A percentile compares a stretch with the other conserved stretches of the same genome.
phyloP scores from a whole-genome alignment of 2,113 vertebrate species.

The Microcebus griseorufus region DNA sequence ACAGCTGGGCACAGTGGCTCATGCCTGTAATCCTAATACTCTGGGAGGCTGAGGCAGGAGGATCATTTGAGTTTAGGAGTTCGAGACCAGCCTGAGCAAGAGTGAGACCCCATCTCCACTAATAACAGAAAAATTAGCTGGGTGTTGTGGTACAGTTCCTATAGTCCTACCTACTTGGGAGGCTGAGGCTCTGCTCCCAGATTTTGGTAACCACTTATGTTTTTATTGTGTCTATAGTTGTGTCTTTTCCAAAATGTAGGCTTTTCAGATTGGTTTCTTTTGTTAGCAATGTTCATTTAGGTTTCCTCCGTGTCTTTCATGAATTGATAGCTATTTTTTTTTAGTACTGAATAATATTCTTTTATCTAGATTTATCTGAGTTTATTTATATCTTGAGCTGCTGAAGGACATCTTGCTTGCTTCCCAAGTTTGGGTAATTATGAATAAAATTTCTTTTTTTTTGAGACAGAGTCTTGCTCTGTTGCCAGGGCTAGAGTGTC shows the following conservation, averaged over 20 bases:
- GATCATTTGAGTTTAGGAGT: too few species aligned
- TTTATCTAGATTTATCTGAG: neutral
- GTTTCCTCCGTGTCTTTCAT: neutral
- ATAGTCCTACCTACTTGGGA: too few species aligned
- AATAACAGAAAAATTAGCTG: too few species aligned
- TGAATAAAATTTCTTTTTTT: neutral
- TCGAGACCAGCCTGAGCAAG: too few species aligned
- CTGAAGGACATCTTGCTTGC: neutral
- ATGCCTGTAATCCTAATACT: too few species aligned
- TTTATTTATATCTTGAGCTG: neutral
- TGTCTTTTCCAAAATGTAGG: neutral
- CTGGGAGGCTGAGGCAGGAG: too few species aligned
- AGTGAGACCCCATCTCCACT: too few species aligned
- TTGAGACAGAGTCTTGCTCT: too few species aligned
- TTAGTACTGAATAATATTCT: neutral
- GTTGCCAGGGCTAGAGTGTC: too few species aligned
- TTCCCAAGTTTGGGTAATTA: neutral
- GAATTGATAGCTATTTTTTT: neutral
- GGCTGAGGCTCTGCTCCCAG: too few species aligned
- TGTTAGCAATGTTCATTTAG: neutral
- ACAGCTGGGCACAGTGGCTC: too few species aligned
- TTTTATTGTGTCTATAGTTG: neutral
- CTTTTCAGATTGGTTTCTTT: neutral
- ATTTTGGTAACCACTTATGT: neutral
- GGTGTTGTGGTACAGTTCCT: too few species aligned